Evolutionary conservation across 2,113 vertebrate genomes (phyloP).

Genomic region (Lepus europaeus): DNA sequence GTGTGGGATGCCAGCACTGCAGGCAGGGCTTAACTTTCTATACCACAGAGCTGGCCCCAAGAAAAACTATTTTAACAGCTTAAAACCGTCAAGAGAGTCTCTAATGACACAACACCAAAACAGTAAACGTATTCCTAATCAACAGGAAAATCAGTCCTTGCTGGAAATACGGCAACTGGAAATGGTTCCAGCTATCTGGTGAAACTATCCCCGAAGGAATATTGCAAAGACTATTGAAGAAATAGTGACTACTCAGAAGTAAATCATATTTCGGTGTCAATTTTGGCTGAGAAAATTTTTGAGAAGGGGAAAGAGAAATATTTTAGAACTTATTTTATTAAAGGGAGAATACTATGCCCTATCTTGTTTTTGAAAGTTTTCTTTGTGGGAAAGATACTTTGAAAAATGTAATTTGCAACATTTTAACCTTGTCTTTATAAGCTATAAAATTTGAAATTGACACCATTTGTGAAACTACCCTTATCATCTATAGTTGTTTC

Average conservation of each 20-base stretch:
- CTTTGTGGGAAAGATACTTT: constrained; percentile 21
- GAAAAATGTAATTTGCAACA: not conserved
- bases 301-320: not conserved
- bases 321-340: not conserved
- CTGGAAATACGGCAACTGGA: constrained; percentile 25
- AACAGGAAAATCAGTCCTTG: constrained; percentile 35
- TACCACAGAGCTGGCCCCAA: no score
- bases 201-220: not conserved
- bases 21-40: no score
- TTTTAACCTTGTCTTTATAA: not conserved
- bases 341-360: not conserved
- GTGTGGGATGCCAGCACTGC: no score
- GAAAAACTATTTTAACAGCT: constrained; percentile 27
- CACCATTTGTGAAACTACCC: not conserved
- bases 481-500: not conserved
- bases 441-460: not conserved
- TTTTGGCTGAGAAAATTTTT: constrained; percentile 2
- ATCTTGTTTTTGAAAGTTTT: not conserved
- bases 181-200: constrained; percentile 15
- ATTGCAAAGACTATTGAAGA: not conserved
- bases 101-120: constrained; percentile 33
- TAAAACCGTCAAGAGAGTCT: constrained; percentile 49
- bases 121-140: constrained; percentile 57
- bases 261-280: not conserved
- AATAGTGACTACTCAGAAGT: not conserved